Evolutionary conservation across 1,140 invertebrate genomes (phyloP).

Genomic region (Rhopalosiphum padi): DNA sequence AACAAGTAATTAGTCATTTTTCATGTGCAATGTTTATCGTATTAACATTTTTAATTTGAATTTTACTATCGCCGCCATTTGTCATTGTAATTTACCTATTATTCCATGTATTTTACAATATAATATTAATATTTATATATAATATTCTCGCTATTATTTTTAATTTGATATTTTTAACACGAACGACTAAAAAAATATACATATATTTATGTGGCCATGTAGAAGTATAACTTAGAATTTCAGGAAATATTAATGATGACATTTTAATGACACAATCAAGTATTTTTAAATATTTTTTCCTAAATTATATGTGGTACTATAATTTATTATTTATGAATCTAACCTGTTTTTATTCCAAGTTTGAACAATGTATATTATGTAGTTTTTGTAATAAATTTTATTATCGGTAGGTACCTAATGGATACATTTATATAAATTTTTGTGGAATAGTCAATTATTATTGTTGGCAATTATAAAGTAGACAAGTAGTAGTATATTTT

Average conservation of each 20-base stretch:
- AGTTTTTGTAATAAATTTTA: background rate
- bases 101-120: background rate
- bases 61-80: background rate
- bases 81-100: background rate
- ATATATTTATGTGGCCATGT: background rate
- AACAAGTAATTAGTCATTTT: background rate
- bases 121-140: too few species aligned
- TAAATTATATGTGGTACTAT: background rate
- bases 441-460: background rate
- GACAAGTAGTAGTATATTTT: background rate
- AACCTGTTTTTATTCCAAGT: background rate
- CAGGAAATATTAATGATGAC: background rate
- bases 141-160: background rate
- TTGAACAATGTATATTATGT: background rate
- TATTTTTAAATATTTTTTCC: background rate
- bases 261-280: constrained; percentile 7
- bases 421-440: background rate
- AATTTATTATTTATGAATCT: background rate
- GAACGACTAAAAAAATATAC: background rate
- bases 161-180: background rate
- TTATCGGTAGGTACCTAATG: background rate
- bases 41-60: background rate
- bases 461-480: background rate
- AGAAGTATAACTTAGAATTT: background rate
- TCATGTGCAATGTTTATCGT: background rate